Percentiles rank a stretch among this genome's conserved stretches.
Conservation (phyloP, 2,888 invertebrate genomes). For the Athrips mouffetella region DNA sequence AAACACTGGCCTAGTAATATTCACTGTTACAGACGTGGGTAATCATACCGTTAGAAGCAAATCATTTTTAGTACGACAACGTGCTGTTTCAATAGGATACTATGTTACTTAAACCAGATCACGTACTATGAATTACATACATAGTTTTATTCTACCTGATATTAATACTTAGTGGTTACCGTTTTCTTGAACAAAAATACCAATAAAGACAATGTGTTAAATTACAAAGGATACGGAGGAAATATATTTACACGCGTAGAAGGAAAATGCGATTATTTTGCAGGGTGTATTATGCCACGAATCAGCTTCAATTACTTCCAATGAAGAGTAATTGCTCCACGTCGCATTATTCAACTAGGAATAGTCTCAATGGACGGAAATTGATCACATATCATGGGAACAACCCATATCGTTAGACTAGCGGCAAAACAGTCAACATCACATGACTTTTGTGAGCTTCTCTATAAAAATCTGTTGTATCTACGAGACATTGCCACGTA, state of each 20-base stretch:
- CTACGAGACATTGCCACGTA: too few species aligned
- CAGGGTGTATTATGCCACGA: constrained; percentile 24
- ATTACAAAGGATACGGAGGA: background rate
- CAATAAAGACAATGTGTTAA: background rate
- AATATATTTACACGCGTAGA: background rate
- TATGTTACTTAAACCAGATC: constrained; percentile 1
- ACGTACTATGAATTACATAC: background rate
- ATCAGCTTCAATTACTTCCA: constrained; percentile 38
- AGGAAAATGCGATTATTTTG: constrained; percentile 19
- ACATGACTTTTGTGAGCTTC: too few species aligned
- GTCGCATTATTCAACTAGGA: constrained; percentile 28
- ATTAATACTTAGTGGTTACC: background rate
- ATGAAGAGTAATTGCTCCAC: constrained; percentile 36
- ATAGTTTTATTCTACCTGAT: background rate
- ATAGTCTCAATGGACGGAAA: constrained; percentile 22
- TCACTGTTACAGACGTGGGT: background rate
- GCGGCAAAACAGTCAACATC: background rate
- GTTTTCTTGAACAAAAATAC: background rate
- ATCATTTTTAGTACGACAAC: background rate
- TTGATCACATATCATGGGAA: constrained; percentile 6
- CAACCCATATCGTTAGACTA: background rate
- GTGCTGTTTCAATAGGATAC: background rate
- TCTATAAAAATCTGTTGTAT: too few species aligned
- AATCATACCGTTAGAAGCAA: background rate
- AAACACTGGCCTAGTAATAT: background rate